Evolutionary conservation across 2,888 invertebrate genomes (phyloP).

Genomic region (Nasonovia ribisnigri): DNA sequence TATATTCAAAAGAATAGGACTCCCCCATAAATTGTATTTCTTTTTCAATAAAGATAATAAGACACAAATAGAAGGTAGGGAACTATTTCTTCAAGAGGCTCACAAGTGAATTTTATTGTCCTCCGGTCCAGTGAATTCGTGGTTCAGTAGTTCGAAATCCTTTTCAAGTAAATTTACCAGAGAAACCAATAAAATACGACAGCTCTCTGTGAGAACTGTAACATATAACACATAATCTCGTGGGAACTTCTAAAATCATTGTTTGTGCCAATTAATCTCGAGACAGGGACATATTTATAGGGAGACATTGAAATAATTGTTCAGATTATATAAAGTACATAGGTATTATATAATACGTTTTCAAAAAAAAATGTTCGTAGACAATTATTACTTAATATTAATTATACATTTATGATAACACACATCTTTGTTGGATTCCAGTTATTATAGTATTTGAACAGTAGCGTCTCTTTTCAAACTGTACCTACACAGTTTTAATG

Average conservation of each 20-base stretch:
- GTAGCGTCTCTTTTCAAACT: background rate
- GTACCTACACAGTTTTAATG: background rate
- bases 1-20: background rate
- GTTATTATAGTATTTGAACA: background rate
- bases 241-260: constrained; percentile 11
- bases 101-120: constrained; percentile 36
- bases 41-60: background rate
- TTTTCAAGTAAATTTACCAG: constrained; percentile 16
- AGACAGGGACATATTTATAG: constrained; percentile 14
- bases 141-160: constrained; percentile 23
- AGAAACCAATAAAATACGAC: constrained; percentile 23
- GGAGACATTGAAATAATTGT: background rate
- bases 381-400: background rate
- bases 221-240: background rate
- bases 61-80: background rate
- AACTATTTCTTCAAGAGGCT: constrained; percentile 10
- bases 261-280: constrained; percentile 14
- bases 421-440: background rate
- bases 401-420: no score
- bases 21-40: background rate
- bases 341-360: background rate
- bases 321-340: background rate
- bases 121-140: background rate
- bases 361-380: background rate
- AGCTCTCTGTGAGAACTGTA: background rate